Base-by-base conservation (phyloP, 35 echinoderm and acorn worm genomes). In the Heliocidaris erythrogramma region DNA sequence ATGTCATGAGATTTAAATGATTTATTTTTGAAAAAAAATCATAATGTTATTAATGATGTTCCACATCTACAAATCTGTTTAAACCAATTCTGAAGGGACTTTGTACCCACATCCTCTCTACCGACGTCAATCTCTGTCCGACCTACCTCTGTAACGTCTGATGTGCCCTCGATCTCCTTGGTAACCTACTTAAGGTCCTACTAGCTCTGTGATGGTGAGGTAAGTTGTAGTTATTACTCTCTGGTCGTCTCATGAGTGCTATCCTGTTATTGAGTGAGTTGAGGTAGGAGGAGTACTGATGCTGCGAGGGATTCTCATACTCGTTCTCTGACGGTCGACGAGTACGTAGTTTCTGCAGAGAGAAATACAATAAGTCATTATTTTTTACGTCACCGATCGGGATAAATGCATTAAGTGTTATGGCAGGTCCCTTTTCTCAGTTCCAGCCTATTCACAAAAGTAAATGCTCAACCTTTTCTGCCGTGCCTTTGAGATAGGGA, bases 221-320 rank as follows among this genome's bases (percentile, higher is more conserved):
- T 30, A 56, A 42, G 24, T 92, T 92, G 91, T 92, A 92, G 29
- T 21, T 92, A n/a, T 92, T 92, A 29, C 91, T 92, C 14, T 92
- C 91, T 4, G 91, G 91, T 13, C 91, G 9, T 59, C 91, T 92
- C 91, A 92, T 92, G 11, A 30, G 13, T 21, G 91, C 91, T 92
- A 92, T 59, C 1, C 91, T 11, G 48, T 59, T 92, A n/a, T 52
- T 92, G 16, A 92, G 91, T 0, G 91, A 92, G 49, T 92, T 92
- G 31, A 92, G 91, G 49, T 92, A 92, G n/a, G 91, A 92, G 13
- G 91, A 92, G 49, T 92, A 92, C 49, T 92, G 91, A 59, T 92
- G 91, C 2, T 92, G 91, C 13, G 91, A 52, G 49, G 91, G 91
- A 48, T 92, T 92, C 49, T 92, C 91, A n/a, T 92, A 92, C 48